A percentile compares a stretch with the other conserved stretches of the same genome.
Conservation (phyloP, 2,888 invertebrate species). For the Stenichneumon culpator region DNA sequence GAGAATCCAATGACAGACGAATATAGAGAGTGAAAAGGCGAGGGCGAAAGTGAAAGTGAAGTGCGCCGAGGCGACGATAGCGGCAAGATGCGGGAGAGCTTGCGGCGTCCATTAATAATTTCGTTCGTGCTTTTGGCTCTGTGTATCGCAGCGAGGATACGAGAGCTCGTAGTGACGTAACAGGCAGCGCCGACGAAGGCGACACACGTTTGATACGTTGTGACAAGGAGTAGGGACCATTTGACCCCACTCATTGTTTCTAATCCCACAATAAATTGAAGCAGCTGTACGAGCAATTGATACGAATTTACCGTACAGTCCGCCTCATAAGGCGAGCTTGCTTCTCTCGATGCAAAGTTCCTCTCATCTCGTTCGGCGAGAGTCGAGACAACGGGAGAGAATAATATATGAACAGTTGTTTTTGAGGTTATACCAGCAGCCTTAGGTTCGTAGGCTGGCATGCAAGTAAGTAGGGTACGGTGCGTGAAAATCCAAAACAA, state of each 20-base stretch:
- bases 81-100: constrained; percentile 21
- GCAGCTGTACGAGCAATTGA: constrained; percentile 85
- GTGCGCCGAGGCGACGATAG: background rate
- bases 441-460: too few species aligned
- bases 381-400: background rate
- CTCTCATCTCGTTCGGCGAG: background rate
- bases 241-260: constrained; percentile 85
- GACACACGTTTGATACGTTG: constrained; percentile 78
- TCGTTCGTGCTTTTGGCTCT: constrained; percentile 57
- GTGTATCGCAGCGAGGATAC: constrained; percentile 29
- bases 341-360: constrained; percentile 30
- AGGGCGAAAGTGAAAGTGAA: constrained; percentile 60
- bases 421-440: background rate
- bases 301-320: constrained; percentile 85
- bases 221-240: constrained; percentile 81
- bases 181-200: constrained; percentile 69
- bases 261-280: constrained; percentile 85
- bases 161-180: constrained; percentile 74
- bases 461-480: too few species aligned
- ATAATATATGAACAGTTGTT: background rate
- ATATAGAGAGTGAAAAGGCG: constrained; percentile 8
- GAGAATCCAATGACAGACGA: constrained; percentile 21
- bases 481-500: background rate
- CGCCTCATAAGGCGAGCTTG: constrained; percentile 73
- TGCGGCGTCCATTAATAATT: constrained; percentile 65